phyloP scores from a whole-genome alignment of 2,797 vertebrate genomes.

The Gymnopithys bicolor region DNA sequence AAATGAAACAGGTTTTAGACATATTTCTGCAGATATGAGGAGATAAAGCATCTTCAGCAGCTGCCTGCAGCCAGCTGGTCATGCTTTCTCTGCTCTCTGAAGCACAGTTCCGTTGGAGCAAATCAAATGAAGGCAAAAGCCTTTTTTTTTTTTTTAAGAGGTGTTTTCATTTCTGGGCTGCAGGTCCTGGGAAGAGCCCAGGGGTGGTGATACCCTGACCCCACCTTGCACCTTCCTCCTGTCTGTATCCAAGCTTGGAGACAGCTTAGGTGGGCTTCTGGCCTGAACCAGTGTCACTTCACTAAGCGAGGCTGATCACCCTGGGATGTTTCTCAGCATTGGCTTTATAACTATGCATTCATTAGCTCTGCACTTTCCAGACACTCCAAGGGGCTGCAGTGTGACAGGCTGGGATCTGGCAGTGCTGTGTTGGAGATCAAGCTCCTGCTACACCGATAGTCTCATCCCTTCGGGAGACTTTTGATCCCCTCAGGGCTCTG shows the following conservation, averaged over 20 bases:
- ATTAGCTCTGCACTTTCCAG: neutral
- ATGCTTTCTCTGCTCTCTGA: constrained; percentile 20
- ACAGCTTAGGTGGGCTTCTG: neutral
- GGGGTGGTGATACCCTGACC: neutral
- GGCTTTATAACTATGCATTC: constrained; percentile 27
- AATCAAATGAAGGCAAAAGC: neutral
- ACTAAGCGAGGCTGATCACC: neutral
- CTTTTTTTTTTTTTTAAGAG: neutral
- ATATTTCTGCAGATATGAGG: neutral
- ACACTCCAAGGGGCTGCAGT: neutral
- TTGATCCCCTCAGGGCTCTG: neutral
- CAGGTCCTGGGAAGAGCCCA: neutral
- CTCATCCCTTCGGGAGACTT: neutral
- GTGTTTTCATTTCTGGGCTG: neutral
- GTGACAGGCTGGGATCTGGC: neutral
- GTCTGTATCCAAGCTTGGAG: neutral
- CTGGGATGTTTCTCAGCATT: neutral
- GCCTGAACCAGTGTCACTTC: neutral
- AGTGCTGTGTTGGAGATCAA: accelerated
- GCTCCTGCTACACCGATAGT: accelerated
- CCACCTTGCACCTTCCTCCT: neutral
- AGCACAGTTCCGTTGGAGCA: constrained; percentile 50
- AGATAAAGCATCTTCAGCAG: neutral
- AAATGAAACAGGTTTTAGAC: neutral
- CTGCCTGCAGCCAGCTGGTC: neutral